Conservation (phyloP, 2,113 vertebrate species). For the Microcebus ravelobensis region DNA sequence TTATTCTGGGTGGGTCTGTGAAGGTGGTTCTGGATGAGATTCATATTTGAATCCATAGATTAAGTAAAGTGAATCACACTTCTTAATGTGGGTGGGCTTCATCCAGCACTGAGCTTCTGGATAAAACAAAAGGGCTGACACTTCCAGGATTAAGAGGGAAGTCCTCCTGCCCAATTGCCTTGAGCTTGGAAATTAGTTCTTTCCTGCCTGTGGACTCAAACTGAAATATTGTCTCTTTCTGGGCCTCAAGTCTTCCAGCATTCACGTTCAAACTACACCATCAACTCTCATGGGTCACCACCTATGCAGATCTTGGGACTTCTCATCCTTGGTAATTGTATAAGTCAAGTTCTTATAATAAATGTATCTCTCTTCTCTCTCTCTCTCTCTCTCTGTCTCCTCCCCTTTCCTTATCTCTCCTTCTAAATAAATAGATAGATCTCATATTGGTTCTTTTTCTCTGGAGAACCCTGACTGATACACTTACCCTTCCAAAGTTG, state of each 20-base stretch:
- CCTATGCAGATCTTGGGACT: fast-evolving
- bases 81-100: not conserved
- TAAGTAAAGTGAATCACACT: not conserved
- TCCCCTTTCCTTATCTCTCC: not conserved
- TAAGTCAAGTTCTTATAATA: not conserved
- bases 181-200: not conserved
- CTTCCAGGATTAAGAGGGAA: not conserved
- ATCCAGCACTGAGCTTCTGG: not conserved
- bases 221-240: not conserved
- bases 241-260: not conserved
- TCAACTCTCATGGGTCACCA: not conserved
- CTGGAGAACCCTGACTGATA: not conserved
- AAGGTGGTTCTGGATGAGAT: not conserved
- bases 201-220: not conserved
- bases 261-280: not conserved
- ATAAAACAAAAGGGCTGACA: not conserved
- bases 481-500: not conserved
- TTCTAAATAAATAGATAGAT: not conserved
- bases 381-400: not conserved
- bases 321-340: not conserved
- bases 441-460: not conserved
- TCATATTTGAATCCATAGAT: not conserved
- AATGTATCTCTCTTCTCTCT: not conserved
- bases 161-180: not conserved
- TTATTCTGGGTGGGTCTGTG: not conserved